Conservation (phyloP, 2,797 vertebrate genomes). For the Eulemur albifrons region DNA sequence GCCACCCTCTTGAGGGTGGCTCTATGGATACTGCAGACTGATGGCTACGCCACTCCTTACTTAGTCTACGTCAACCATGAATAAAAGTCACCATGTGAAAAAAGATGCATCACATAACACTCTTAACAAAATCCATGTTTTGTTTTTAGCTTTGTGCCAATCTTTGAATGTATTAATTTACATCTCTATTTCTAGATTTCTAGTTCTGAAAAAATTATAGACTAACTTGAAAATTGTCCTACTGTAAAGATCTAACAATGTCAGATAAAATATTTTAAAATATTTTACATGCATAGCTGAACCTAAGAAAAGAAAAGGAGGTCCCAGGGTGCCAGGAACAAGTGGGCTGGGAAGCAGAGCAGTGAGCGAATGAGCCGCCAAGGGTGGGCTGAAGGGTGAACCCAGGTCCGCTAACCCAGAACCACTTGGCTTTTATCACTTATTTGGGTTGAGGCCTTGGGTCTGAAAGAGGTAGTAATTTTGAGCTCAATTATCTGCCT, state of each 20-base stretch:
- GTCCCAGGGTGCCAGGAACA: not conserved
- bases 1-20: not conserved
- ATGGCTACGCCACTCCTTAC: not conserved
- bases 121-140: not conserved
- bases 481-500: not conserved
- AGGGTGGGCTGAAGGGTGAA: fast-evolving
- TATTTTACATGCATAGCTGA: not conserved
- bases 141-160: not conserved
- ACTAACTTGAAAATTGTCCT: not conserved
- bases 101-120: not conserved
- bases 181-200: constrained; percentile 1
- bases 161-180: not conserved
- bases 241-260: not conserved
- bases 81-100: not conserved
- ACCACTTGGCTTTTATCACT: not conserved
- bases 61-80: not conserved
- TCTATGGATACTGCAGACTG: not conserved
- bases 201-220: not conserved
- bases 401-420: not conserved
- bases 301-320: not conserved
- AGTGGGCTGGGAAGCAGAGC: not conserved
- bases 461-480: not conserved
- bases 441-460: not conserved
- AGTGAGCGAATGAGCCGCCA: not conserved
- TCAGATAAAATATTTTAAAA: not conserved